phyloP scores from a whole-genome alignment of 2,888 invertebrate genomes.

The Caenorhabditis panamensis region DNA sequence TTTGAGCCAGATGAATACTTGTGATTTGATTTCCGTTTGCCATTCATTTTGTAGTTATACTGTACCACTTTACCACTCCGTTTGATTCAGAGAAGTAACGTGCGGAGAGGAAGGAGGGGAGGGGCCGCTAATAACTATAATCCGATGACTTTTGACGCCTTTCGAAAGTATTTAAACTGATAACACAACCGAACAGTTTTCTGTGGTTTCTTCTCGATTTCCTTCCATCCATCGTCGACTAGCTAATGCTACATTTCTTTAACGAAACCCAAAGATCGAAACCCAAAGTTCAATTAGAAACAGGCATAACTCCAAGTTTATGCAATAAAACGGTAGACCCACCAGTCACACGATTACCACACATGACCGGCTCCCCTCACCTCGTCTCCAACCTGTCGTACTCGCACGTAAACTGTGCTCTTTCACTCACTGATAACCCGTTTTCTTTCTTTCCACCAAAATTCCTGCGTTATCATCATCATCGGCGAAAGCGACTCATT shows the following conservation, averaged over 20 bases:
- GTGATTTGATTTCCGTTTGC: not conserved
- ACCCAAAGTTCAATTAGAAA: slow-evolving; percentile 10
- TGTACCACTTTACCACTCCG: slow-evolving; percentile 1
- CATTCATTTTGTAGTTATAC: not conserved
- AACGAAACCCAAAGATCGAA: slow-evolving; percentile 19
- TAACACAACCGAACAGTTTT: not conserved
- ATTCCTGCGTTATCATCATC: slow-evolving; percentile 36
- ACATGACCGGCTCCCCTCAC: slow-evolving; percentile 16
- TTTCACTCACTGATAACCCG: slow-evolving; percentile 33
- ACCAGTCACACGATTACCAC: slow-evolving; percentile 32
- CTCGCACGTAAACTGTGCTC: slow-evolving; percentile 34
- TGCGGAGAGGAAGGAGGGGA: not conserved
- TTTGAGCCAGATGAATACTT: too few relatives aligned
- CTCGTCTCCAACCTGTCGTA: slow-evolving; percentile 31
- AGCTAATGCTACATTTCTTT: too few relatives aligned
- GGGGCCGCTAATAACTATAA: slow-evolving; percentile 16
- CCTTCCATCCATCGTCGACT: too few relatives aligned
- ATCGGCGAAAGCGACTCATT: not conserved
- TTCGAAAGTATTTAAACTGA: slow-evolving; percentile 31
- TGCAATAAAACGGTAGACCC: slow-evolving; percentile 32
- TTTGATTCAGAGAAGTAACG: too few relatives aligned
- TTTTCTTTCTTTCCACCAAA: slow-evolving; percentile 9
- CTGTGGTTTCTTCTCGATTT: not conserved
- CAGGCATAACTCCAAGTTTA: not conserved
- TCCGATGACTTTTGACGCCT: slow-evolving; percentile 44